These are phyloP conservation scores for Crocidura indochinensis DNA, from an alignment of 2,797 vertebrate species.

Conservation along the genomic window DNA sequence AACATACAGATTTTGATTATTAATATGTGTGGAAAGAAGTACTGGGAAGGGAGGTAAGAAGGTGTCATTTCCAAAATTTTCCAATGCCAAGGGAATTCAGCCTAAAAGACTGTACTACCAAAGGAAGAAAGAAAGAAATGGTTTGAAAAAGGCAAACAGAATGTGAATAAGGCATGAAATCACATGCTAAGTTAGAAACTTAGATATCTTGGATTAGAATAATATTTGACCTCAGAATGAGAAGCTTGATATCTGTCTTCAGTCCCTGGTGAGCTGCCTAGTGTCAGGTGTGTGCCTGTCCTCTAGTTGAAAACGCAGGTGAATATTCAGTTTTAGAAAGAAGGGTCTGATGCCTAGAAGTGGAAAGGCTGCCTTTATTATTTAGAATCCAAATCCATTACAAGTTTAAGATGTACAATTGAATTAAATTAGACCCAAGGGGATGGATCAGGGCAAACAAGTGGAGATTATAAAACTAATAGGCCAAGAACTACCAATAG, in stretches of 20 bases:
- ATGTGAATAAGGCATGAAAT: neutral
- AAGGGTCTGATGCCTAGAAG: neutral
- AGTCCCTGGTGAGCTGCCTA: neutral
- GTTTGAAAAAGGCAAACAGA: neutral
- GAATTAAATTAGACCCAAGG: constrained; percentile 39
- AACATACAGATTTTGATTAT: neutral
- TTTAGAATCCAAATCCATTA: neutral
- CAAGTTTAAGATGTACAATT: neutral
- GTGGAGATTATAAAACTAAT: neutral
- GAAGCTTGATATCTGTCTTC: neutral
- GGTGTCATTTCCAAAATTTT: neutral
- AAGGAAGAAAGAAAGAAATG: neutral
- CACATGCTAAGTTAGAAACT: neutral
- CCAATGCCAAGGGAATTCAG: neutral
- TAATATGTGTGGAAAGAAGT: neutral
- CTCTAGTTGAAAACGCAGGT: neutral
- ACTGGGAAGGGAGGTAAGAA: neutral
- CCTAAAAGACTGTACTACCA: neutral
- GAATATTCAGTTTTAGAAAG: neutral
- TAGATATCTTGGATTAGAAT: neutral
- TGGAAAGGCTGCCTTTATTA: neutral
- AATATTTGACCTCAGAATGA: neutral
- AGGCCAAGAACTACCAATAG: neutral
- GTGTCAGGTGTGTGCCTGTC: neutral
- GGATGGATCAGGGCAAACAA: neutral